Base-by-base conservation (phyloP, 2,113 vertebrate genomes). In the Diglossa brunneiventris region DNA sequence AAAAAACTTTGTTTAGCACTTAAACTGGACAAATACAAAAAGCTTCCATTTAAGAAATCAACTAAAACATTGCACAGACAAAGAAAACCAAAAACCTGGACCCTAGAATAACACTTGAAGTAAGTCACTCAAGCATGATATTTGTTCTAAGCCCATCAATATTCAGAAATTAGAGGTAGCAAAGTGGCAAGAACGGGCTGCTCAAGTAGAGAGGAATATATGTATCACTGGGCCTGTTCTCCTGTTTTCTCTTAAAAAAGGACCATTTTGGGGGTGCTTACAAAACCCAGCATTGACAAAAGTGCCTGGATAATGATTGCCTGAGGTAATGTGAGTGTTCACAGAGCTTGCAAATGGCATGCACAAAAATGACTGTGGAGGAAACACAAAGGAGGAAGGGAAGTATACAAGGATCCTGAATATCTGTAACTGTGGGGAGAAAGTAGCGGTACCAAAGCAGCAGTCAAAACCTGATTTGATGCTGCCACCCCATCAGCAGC, bases 41-140 rank as follows among this genome's bases (percentile, higher is more conserved):
- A 62, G 20, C 33, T 55, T 89, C 72, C 17, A 47, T 82, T 66
- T 89, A 68, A 22, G 66, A 94, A 95, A 77, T 85, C 35, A 88
- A 50, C 30, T 64, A 52, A 88, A 81, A 91, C 69, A 7, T 55
- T 72, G 47, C 53, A 66, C 31, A 85, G n/a, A 46, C 19, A 84
- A 62, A 46, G 17, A 53, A 89, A 85, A 55, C 19, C 53, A 63
- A 59, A 49, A 41, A 1, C 2, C 5, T 4, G 4, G 31, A 44
- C 7, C 16, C 8, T 56, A 4, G 14, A 64, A 42, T 39, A 42
- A 28, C 7, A 11, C 53, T 37, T 42, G 15, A 75, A 70, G 10
- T 41, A 68, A 63, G 17, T 49, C 28, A 72, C 11, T 53, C 64
- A 75, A 55, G n/a, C 21, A 44, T 9, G 3, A 18, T 88, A 61